These are phyloP conservation scores for Tragelaphus buxtoni DNA, from an alignment of 2,113 vertebrate species.

Conservation along the genomic window DNA sequence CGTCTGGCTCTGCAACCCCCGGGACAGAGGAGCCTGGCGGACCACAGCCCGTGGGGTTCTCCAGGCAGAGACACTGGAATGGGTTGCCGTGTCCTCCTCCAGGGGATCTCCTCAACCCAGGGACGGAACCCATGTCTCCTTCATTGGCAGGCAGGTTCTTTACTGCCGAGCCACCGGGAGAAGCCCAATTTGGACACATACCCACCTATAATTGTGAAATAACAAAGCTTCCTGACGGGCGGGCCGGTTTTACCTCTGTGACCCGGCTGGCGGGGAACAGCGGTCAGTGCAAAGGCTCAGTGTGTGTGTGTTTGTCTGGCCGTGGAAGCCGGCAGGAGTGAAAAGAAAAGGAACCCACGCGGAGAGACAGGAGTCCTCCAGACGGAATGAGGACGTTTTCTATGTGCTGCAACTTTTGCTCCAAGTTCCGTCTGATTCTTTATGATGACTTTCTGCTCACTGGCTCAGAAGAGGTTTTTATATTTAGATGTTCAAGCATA, in stretches of 20 bases:
- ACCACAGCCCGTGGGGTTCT: neutral
- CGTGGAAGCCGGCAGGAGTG: rapidly evolving
- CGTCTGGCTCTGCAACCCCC: neutral
- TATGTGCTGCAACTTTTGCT: neutral
- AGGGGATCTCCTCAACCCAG: neutral
- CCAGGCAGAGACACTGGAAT: neutral
- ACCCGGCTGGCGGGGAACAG: neutral
- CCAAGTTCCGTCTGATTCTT: neutral
- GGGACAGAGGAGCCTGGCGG: neutral
- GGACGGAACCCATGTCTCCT: neutral
- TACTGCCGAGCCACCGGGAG: neutral
- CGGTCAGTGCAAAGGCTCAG: neutral
- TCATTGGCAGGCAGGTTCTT: neutral
- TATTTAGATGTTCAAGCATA: constrained; percentile 5
- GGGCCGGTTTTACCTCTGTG: neutral
- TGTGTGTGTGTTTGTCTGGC: neutral
- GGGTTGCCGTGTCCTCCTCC: neutral
- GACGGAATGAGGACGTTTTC: neutral
- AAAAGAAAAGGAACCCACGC: neutral
- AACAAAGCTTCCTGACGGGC: neutral
- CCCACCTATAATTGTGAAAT: neutral
- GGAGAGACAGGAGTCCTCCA: neutral
- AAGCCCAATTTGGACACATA: neutral
- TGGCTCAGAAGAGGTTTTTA: neutral
- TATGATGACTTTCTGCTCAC: neutral